Evolutionary conservation across 2,797 vertebrate genomes (phyloP).

Genomic region (Rhabdomys pumilio): DNA sequence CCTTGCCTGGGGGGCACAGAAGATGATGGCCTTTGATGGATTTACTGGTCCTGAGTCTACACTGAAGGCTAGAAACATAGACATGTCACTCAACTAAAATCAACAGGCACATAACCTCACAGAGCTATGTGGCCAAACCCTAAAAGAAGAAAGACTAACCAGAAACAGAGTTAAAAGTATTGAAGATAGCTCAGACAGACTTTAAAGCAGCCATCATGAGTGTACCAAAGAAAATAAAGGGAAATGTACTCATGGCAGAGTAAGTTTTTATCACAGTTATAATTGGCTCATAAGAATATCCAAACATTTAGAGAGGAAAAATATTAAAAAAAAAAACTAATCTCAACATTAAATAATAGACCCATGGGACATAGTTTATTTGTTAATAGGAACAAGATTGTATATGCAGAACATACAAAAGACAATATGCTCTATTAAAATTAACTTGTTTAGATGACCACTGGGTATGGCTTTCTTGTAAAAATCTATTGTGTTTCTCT

Average conservation of each 20-base stretch:
- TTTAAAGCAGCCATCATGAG: neutral
- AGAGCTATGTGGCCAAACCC: neutral
- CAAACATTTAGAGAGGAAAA: slow-evolving; percentile 5
- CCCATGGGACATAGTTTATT: neutral
- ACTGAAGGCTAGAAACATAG: neutral
- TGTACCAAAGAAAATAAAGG: neutral
- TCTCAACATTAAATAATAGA: neutral
- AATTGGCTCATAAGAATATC: neutral
- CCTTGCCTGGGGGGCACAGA: neutral
- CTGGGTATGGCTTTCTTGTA: neutral
- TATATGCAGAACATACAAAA: neutral
- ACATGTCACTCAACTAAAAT: neutral
- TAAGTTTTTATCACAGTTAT: neutral
- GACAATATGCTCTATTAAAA: neutral
- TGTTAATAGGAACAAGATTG: neutral
- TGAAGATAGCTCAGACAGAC: neutral
- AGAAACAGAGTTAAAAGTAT: neutral
- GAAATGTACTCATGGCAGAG: neutral
- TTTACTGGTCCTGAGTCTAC: neutral
- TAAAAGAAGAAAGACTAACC: neutral
- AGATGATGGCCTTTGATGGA: accelerated
- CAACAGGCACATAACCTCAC: neutral
- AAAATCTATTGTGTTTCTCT: neutral
- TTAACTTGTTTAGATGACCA: neutral
- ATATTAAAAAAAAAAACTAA: neutral